A percentile compares a stretch with the other conserved stretches of the same genome.
phyloP scores from a whole-genome alignment of 2,797 vertebrate genomes.

The Eupleurogrammus muticus region DNA sequence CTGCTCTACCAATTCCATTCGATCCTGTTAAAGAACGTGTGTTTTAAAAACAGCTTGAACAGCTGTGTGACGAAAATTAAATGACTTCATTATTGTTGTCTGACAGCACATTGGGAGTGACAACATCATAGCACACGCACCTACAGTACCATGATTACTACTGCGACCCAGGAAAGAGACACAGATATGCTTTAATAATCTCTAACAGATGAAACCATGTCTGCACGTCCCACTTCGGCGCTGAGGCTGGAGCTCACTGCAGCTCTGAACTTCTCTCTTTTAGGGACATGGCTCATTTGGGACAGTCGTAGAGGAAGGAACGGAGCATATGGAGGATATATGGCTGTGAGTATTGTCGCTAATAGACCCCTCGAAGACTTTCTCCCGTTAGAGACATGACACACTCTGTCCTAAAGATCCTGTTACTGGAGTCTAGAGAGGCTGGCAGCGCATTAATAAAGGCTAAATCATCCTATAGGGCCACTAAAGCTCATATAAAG shows the following conservation, averaged over 20 bases:
- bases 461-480: constrained; percentile 44
- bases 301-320: constrained; percentile 21
- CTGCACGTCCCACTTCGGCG: neutral
- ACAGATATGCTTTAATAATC: neutral
- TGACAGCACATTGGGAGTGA: neutral
- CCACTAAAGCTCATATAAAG: constrained; percentile 39
- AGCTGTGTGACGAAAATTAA: neutral
- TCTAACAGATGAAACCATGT: constrained; percentile 36
- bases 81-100: neutral
- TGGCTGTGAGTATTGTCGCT: constrained; percentile 42
- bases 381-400: constrained; percentile 45
- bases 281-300: constrained; percentile 20
- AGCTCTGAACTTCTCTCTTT: constrained; percentile 23
- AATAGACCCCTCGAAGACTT: constrained; percentile 58
- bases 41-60: neutral
- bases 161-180: neutral
- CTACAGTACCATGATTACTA: constrained; percentile 7
- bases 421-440: constrained; percentile 47
- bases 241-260: constrained; percentile 18
- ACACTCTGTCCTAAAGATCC: constrained; percentile 43
- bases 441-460: constrained; percentile 37
- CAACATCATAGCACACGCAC: neutral
- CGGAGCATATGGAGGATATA: constrained; percentile 47
- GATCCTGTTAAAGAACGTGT: neutral
- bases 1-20: neutral